Evolutionary conservation across 2,113 vertebrate genomes (phyloP).

Genomic region (Actenoides lindsayi): DNA sequence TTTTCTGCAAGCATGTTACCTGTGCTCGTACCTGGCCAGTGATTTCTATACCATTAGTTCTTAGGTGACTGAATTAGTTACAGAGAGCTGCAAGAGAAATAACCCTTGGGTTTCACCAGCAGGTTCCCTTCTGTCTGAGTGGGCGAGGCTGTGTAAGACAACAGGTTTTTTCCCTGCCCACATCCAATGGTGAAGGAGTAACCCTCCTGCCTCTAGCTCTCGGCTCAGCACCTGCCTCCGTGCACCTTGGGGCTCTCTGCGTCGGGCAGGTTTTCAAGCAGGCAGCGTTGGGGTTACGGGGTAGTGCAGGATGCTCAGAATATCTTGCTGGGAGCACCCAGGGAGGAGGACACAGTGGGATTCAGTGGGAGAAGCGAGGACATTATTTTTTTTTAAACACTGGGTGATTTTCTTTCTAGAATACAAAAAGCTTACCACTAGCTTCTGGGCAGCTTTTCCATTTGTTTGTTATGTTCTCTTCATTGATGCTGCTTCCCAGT

Average conservation of each 20-base stretch:
- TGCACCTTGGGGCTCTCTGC: fast-evolving
- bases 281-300: neutral
- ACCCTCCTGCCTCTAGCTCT: neutral
- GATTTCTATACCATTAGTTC: neutral
- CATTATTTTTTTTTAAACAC: neutral
- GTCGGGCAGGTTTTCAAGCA: neutral
- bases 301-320: neutral
- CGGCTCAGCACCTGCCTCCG: neutral
- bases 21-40: neutral
- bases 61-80: neutral
- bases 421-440: neutral
- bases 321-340: neutral
- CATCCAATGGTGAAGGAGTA: neutral
- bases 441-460: slow-evolving; percentile 41
- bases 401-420: neutral
- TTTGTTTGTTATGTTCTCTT: slow-evolving; percentile 6
- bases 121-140: neutral
- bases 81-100: neutral
- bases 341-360: neutral
- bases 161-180: neutral
- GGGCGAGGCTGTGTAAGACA: neutral
- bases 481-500: neutral
- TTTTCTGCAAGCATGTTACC: neutral
- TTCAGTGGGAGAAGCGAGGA: neutral
- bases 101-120: neutral